Evolutionary conservation across 2,888 invertebrate genomes (phyloP).

Genomic region (Sarcophaga subvicina): DNA sequence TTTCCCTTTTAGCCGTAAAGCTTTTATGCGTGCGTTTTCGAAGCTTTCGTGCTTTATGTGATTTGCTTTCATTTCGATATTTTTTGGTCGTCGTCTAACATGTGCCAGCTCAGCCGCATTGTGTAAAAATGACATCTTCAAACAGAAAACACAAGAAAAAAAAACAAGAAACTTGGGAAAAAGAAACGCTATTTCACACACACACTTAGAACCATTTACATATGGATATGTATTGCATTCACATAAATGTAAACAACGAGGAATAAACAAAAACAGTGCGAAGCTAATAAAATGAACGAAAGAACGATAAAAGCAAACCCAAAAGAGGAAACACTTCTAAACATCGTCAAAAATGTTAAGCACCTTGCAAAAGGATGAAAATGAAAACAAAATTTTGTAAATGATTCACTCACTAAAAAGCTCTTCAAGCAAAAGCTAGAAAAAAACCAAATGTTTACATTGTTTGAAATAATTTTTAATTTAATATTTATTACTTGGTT

Average conservation of each 20-base stretch:
- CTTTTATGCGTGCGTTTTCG: slow-evolving; percentile 39
- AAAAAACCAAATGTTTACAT: too few relatives aligned
- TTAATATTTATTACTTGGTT: too few relatives aligned
- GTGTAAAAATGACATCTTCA: slow-evolving; percentile 15
- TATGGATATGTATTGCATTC: not conserved
- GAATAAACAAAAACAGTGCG: not conserved
- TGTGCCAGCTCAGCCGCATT: slow-evolving; percentile 61
- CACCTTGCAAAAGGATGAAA: not conserved
- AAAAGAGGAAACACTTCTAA: slow-evolving; percentile 8
- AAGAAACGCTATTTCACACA: not conserved
- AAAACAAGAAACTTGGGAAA: too few relatives aligned
- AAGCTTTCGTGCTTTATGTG: slow-evolving; percentile 41
- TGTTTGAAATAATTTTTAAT: too few relatives aligned
- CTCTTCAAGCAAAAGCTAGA: too few relatives aligned
- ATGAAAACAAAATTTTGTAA: too few relatives aligned
- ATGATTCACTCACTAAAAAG: too few relatives aligned
- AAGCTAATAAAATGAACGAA: not conserved
- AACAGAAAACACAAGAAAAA: not conserved
- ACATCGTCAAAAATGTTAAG: not conserved
- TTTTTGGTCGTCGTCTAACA: slow-evolving; percentile 48
- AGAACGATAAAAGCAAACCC: not conserved
- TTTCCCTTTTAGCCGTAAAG: slow-evolving; percentile 37
- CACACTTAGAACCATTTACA: not conserved
- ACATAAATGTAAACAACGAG: slow-evolving; percentile 21
- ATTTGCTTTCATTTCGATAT: slow-evolving; percentile 57